Evolutionary conservation across 2,797 vertebrate genomes (phyloP), one percentile per base, ranked within the genome.

Genomic region (Gila robusta): DNA sequence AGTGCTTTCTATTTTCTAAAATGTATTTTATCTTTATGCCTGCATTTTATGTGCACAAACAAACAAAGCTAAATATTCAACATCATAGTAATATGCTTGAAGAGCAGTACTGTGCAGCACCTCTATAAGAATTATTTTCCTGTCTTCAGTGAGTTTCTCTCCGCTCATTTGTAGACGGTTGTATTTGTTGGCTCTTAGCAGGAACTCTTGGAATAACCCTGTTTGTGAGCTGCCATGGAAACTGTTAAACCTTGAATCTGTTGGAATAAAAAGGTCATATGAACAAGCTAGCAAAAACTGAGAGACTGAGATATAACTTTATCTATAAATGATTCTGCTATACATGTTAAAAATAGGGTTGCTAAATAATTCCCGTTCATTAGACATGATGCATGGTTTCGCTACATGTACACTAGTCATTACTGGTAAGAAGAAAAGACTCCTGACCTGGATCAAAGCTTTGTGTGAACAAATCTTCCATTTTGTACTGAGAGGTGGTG

Each of bases 101-200:
- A 52, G 12, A 56, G 5, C 10, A 26, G n/a, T 39, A 54, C 2
- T 72, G 64, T 64, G 47, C 11, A 94, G 89, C 94, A 99, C 98
- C 96, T 99, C 98, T 85, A 99, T 89, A 16, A 99, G 93, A 91
- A 99, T 97, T 89, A 99, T 92, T 92, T 97, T 99, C 91, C 91
- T 95, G 89, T 95, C 92, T 23, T 92, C 92, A 69, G 92, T 89
- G 81, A 87, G 89, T 67, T 89, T 89, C 23, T 98, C 97, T 79
- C 97, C 97, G 39, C 94, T 86, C 97, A 99, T 98, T 91, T 96
- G 96, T 83, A 99, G 94, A 88, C 95, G 95, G 91, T 92, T 96
- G 91, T 99, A 99, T 79, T 98, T 99, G 93, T 98, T 98, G 86
- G 97, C 97, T 93, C 97, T 94, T 87, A 99, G 94, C 0, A 99